Evolutionary conservation across 2,113 vertebrate genomes (phyloP), one percentile per base, ranked within the genome.

Genomic region (Parotia lawesii): DNA sequence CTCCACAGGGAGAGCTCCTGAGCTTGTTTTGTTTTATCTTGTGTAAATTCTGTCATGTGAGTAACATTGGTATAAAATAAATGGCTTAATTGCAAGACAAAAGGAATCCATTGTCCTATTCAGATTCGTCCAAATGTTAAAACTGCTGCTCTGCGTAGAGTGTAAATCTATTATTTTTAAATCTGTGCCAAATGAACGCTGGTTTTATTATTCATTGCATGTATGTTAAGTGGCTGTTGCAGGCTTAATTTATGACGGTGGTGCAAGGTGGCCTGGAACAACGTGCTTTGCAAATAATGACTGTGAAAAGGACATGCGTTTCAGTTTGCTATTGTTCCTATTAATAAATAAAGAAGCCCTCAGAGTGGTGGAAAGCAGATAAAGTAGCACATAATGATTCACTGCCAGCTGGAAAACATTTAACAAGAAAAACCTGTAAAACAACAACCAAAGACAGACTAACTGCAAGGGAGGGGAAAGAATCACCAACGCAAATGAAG

Each of bases 111-210:
- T 90, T 94, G 51, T 87, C 62, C 60, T 64, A 25, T 95, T 92
- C 85, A 91, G 86, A 95, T 74, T 89, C 62, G 95, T 73, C 28
- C 47, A 92, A 97, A 95, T 93, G 85, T 47, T 95, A 95, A 91
- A 87, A 87, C 54, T 96, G 84, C 66, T 94, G 94, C 96, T 89
- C 91, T 48, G 85, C 58, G 28, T 37, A 48, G n/a, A 86, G 29
- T 65, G 38, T 89, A 97, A 96, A 96, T 93, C 90, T 19, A 84
- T 88, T 96, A 15, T 79, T 96, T 97, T 95, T 90, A 95, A 96
- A 91, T 31, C 23, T 12, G 24, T 79, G 58, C 28, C 92, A 75
- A 87, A 69, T 35, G 89, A 96, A 58, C 1, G 3, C 13, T 50
- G 67, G 48, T 77, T 94, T 45, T 38, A 57, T 91, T 89, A 78